These are phyloP conservation scores for Diorhabda sublineata DNA, from an alignment of 1,140 invertebrate genomes.

Conservation along the genomic window DNA sequence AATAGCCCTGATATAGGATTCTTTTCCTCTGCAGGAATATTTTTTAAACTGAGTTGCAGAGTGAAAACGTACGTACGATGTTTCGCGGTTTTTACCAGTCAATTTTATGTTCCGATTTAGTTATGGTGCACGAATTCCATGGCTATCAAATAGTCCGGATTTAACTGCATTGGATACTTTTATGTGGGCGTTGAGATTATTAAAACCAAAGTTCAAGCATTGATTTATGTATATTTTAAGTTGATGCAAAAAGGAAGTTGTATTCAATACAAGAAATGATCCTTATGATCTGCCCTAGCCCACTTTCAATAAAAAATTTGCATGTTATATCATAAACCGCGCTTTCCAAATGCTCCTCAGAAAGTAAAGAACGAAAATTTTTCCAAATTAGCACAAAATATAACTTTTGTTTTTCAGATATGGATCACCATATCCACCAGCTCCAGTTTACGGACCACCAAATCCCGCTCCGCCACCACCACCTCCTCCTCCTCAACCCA, in stretches of 20 bases:
- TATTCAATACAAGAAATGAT: not conserved
- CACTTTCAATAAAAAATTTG: not conserved
- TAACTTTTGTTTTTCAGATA: conserved; percentile 1
- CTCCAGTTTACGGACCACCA: not conserved
- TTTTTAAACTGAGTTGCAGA: too few relatives aligned
- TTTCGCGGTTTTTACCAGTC: too few relatives aligned
- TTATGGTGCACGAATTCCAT: too few relatives aligned
- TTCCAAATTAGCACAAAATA: not conserved
- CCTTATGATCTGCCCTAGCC: not conserved
- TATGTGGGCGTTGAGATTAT: not conserved
- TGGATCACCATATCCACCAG: not conserved
- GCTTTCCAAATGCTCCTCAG: not conserved
- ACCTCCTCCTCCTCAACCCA: conserved; percentile 7
- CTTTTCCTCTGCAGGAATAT: too few relatives aligned
- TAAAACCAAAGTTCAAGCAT: not conserved
- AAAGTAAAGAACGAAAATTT: conserved; percentile 3
- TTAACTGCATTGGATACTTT: not conserved
- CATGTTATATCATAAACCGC: too few relatives aligned
- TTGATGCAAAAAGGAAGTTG: not conserved
- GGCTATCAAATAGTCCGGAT: too few relatives aligned
- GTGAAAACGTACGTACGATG: too few relatives aligned
- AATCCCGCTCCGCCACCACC: conserved; percentile 2
- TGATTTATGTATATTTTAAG: not conserved
- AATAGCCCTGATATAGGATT: too few relatives aligned
- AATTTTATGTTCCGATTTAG: too few relatives aligned